A percentile compares a stretch with the other conserved stretches of the same genome.
Conservation (phyloP, 2,888 invertebrate species). For the Cephus pulcher region DNA sequence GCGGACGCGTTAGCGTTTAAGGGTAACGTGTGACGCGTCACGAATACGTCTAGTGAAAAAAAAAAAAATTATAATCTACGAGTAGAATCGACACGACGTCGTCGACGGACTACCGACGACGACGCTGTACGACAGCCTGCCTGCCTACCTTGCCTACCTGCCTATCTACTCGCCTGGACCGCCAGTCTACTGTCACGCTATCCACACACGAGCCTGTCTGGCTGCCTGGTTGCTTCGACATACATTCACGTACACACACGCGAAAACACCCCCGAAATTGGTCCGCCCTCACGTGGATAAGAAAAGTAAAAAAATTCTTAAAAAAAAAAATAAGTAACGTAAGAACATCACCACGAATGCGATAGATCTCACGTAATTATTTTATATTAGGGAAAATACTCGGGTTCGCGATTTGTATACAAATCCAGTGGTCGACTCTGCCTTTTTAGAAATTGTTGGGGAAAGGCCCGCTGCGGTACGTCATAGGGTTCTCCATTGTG, state of each 20-base stretch:
- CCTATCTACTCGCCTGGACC: not conserved
- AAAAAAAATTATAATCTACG: not conserved
- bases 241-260: not conserved
- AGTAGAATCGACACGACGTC: not conserved
- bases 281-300: not conserved
- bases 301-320: not conserved
- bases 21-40: not conserved
- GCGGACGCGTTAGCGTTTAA: not conserved
- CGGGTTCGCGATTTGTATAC: not conserved
- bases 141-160: not conserved
- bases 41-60: not conserved
- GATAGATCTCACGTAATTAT: not conserved
- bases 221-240: not conserved
- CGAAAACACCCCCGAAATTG: not conserved
- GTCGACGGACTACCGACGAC: not conserved
- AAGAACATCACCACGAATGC: no score
- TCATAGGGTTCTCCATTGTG: not conserved
- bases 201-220: not conserved
- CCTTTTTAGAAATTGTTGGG: not conserved
- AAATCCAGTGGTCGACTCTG: not conserved
- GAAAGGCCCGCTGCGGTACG: not conserved
- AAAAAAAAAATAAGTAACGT: not conserved
- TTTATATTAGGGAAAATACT: not conserved
- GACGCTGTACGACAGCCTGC: not conserved
- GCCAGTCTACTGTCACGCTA: not conserved